Percentiles rank a stretch among this genome's conserved stretches.
phyloP scores from a whole-genome alignment of 2,797 vertebrate species.

The Alauda arvensis region DNA sequence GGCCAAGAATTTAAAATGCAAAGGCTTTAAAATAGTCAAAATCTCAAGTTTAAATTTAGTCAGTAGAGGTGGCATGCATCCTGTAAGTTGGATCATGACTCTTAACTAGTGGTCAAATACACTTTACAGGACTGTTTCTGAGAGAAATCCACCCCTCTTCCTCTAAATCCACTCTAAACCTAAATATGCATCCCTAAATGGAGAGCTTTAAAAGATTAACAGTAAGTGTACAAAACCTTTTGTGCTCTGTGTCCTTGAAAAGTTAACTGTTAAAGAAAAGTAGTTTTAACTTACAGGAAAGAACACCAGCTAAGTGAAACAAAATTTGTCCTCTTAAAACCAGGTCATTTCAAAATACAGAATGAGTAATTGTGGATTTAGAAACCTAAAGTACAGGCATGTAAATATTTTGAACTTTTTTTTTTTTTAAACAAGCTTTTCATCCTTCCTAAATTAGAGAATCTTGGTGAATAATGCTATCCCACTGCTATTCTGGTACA shows the following conservation, averaged over 20 bases:
- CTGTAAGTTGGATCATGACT: neutral
- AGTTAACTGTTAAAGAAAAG: neutral
- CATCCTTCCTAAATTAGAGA: neutral
- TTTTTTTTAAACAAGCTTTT: neutral
- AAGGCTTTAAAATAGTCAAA: neutral
- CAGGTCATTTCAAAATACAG: neutral
- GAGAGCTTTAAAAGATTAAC: neutral
- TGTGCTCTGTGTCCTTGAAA: neutral
- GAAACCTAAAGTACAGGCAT: neutral
- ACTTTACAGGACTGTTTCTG: neutral
- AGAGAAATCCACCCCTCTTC: neutral
- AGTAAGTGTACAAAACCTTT: neutral
- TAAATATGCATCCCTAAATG: neutral
- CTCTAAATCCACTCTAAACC: neutral
- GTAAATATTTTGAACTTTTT: constrained; percentile 11
- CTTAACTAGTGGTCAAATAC: neutral
- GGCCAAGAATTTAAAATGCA: neutral
- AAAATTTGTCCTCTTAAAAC: neutral
- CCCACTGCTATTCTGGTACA: constrained; percentile 6
- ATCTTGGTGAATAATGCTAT: neutral
- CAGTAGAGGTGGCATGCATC: neutral
- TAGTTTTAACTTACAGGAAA: neutral
- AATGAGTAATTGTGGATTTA: neutral
- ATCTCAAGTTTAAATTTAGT: neutral
- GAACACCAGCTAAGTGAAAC: neutral